phyloP scores from a whole-genome alignment of 2,113 vertebrate species.

The Cavia aperea region DNA sequence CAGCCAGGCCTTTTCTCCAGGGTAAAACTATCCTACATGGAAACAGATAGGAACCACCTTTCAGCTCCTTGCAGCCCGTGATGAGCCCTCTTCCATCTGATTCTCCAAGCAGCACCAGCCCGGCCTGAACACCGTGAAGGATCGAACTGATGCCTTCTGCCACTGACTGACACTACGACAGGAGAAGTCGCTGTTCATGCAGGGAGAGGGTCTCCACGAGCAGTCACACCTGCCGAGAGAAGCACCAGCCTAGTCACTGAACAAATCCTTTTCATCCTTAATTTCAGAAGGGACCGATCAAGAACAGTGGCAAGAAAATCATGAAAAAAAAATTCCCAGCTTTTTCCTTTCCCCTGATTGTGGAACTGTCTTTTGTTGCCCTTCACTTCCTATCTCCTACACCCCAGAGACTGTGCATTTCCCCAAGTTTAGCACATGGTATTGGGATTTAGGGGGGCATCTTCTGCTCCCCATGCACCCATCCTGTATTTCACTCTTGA shows the following conservation, averaged over 20 bases:
- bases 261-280: not conserved
- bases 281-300: not conserved
- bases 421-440: not conserved
- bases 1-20: not conserved
- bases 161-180: not conserved
- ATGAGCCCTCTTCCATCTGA: not conserved
- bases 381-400: not conserved
- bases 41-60: not conserved
- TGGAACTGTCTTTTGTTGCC: not conserved
- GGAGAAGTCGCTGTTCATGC: not conserved
- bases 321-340: not conserved
- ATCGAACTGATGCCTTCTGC: fast-evolving
- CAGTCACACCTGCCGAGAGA: not conserved
- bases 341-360: not conserved
- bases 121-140: not conserved
- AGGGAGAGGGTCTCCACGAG: not conserved
- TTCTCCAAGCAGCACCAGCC: not conserved
- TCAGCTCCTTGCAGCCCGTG: not conserved
- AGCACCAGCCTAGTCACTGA: fast-evolving
- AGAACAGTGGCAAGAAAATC: not conserved
- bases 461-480: not conserved
- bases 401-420: not conserved
- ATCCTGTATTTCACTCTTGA: not conserved
- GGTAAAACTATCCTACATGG: not conserved
- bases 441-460: not conserved